Evolutionary conservation across 1,140 invertebrate species (phyloP).

Genomic region (Tetragonula clypearis): DNA sequence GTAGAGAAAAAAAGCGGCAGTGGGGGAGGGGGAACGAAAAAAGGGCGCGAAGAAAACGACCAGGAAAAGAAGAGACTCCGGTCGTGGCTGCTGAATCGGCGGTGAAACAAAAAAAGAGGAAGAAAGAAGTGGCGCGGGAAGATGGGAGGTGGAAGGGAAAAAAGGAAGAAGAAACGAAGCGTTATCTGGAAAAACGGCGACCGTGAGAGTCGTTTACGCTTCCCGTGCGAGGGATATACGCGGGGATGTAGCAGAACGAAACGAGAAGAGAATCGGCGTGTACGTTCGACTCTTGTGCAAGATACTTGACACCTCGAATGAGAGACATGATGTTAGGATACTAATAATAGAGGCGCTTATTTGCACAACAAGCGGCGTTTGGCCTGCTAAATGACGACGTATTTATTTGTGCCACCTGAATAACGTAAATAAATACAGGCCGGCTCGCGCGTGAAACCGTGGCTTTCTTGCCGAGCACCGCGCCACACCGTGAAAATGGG

Average conservation of each 20-base stretch:
- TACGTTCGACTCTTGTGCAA: constrained; percentile 19
- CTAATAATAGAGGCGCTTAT: constrained; percentile 46
- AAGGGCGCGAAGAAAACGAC: constrained; percentile 45
- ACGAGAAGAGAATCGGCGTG: background rate
- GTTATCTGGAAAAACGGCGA: constrained; percentile 29
- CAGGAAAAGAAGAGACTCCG: background rate
- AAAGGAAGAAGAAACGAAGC: constrained; percentile 23
- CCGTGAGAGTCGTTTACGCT: background rate
- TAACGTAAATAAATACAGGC: constrained; percentile 21
- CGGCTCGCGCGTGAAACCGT: background rate
- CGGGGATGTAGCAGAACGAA: background rate
- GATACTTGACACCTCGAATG: constrained; percentile 45
- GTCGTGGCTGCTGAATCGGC: constrained; percentile 5
- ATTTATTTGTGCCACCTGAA: constrained; percentile 33
- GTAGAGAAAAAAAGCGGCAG: background rate
- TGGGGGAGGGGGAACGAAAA: background rate
- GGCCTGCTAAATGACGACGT: constrained; percentile 10
- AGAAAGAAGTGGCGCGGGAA: background rate
- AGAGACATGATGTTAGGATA: constrained; percentile 40
- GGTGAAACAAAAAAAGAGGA: background rate
- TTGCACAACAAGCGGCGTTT: constrained; percentile 22
- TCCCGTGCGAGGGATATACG: background rate
- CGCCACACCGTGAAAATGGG: background rate
- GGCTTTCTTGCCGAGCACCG: background rate
- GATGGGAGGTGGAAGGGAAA: background rate